Base-by-base conservation (phyloP, 2,888 invertebrate genomes). In the Acleris emargana region DNA sequence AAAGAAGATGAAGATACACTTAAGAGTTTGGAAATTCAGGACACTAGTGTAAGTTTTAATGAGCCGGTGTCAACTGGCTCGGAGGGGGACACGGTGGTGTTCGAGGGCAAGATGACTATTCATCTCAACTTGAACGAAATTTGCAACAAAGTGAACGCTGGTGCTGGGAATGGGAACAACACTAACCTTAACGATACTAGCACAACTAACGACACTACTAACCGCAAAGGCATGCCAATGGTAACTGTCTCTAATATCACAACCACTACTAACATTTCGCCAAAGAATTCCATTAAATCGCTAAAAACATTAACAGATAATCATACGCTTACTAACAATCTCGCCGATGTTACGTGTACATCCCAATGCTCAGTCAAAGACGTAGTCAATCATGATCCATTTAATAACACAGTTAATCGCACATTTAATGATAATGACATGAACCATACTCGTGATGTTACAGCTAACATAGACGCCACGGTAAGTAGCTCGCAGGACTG, bases 181-280 rank as follows among this genome's bases (percentile, higher is more conserved):
- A 67, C 79, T 81, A 81, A 83, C 78, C 79, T 80, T 89, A 88
- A 85, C 75, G 77, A 82, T 75, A 76, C 72, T 75, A 77, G 69
- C 68, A 61, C 73, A 69, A 78, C 82, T 83, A 87, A 84, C 73
- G 77, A 82, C 68, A 73, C 84, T 74, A 79, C 87, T 89, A 91
- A 88, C 83, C 82, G 78, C 84, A 88, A 88, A 79, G 86, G 89
- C 90, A 92, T 91, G 89, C 88, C 93, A 79, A 90, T 89, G 93
- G 92, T 93, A 92, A 93, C 91, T 87, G 93, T 93, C 78, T 93
- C 93, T 88, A 92, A 93, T 82, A 93, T 93, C 79, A 91, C 88
- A 77, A 93, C 93, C 78, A 93, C 89, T 80, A 89, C 92, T 91
- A 92, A 91, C 82, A 89, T 90, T 76, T 91, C 92, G 83, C 89